Evolutionary conservation across 2,888 invertebrate genomes (phyloP), one percentile per base, ranked within the genome.

Genomic region (Drosophila lutescens): DNA sequence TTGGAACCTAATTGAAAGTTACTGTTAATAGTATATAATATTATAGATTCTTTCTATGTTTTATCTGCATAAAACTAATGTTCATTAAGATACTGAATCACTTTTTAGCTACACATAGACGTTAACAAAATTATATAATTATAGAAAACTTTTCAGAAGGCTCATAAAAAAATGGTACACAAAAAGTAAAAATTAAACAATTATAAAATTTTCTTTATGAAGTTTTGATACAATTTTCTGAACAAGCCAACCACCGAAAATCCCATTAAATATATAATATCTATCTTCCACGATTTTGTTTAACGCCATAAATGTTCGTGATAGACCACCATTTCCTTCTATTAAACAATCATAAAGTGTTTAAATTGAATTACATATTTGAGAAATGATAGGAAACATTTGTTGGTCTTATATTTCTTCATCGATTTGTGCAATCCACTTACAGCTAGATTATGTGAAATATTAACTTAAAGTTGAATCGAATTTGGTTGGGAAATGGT

Each of bases 401-500:
- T 32, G 15, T 32, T 46, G 20, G 23, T 1, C 10, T 40, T 15
- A 2, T 10, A 46, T 26, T 12, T 32, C 26, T 26, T n/a, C 34
- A 65, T 30, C 49, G 46, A 34, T 34, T 23, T 30, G 13, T 38
- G 49, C 59, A 47, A 44, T 26, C 23, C 36, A 38, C 36, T 69
- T 61, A 56, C 30, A 17, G 17, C n/a, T 10, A 59, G 58, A 6
- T 32, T 15, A 36, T n/a, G 17, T 6, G 12, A 43, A 23, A 38
- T 23, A 38, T 47, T 51, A 32, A 40, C 7, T 41, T 32, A 12
- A 46, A 46, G 46, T 46, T 30, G 23, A 40, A 36, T n/a, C n/a
- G n/a, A 43, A 57, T 51, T 69, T n/a, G 15, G 34, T 62, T 61
- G 56, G 6, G 61, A 32, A 69, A 70, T 34, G 36, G 20, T 47